Base-by-base conservation (phyloP, 2,113 vertebrate species). In the Aythya baeri region DNA sequence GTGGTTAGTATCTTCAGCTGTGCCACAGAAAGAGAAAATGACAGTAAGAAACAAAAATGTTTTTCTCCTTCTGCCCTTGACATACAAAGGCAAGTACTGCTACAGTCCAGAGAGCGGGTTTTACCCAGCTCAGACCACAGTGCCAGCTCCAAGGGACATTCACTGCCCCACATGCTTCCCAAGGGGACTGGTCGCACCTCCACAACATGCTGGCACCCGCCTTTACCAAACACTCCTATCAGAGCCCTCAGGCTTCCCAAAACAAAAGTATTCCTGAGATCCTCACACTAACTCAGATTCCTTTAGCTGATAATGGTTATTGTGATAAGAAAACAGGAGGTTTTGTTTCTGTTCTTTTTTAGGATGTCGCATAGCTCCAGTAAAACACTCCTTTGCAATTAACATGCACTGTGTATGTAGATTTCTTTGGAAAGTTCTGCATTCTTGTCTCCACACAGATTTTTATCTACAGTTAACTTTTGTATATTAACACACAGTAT, bases 401-500 rank as follows among this genome's bases (percentile, higher is more conserved):
- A 49, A 59, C 52, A 79, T 83, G 88, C 38, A 52, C 3, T 92
- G 80, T 41, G 83, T 83, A 38, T 34, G 18, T 36, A 52, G 68
- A 88, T 82, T 83, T 92, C 91, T 92, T 89, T 86, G 61, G 81
- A 72, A 96, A 91, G 79, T 89, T 86, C 65, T 62, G 46, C 21
- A 46, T 93, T 97, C 94, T 94, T 92, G 91, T 89, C 87, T 83
- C 46, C n/a, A 25, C 17, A 63, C 73, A 81, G 89, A 91, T 89
- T 94, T 95, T 96, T 74, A 96, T 92, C 95, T 96, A 84, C 95
- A 88, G 97, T 96, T 97, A 90, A 96, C 67, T 82, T 83, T 16
- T 46, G 62, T 77, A 2, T 41, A 63, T 57, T 36, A 85, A 76
- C 77, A 82, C 55, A 74, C 54, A 83, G 70, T 76, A 57, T 38